Evolutionary conservation across 2,888 invertebrate species (phyloP).

Genomic region (Selenia dentaria): DNA sequence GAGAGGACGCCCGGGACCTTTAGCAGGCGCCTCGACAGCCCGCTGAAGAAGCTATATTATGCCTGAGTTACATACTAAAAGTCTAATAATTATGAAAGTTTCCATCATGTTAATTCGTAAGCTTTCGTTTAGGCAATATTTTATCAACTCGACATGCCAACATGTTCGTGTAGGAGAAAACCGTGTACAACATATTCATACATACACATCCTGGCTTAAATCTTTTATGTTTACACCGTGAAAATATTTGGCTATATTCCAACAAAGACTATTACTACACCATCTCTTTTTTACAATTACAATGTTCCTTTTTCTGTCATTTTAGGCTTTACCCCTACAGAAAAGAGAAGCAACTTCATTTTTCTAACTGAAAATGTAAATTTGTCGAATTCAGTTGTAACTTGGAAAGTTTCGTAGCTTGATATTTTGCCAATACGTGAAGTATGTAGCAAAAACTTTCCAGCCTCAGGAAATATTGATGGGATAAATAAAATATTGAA

Average conservation of each 20-base stretch:
- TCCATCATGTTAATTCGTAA: no score
- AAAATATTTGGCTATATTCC: slow-evolving; percentile 39
- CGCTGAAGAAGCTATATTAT: no score
- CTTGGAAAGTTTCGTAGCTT: slow-evolving; percentile 35
- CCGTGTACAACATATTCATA: slow-evolving; percentile 7
- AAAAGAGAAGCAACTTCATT: neutral
- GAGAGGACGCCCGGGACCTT: no score
- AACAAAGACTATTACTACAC: slow-evolving; percentile 31
- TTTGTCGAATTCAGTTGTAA: slow-evolving; percentile 22
- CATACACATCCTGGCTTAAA: slow-evolving; percentile 27
- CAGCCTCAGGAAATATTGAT: slow-evolving; percentile 25
- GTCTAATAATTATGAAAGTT: no score
- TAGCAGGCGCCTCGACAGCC: no score
- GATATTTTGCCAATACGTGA: slow-evolving; percentile 41
- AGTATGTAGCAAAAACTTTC: slow-evolving; percentile 27
- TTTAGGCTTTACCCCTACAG: neutral
- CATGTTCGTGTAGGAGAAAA: neutral
- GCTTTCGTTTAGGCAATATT: neutral
- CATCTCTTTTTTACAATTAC: slow-evolving; percentile 7
- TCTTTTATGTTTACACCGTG: slow-evolving; percentile 33
- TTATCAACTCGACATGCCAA: neutral
- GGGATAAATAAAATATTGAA: slow-evolving; percentile 26
- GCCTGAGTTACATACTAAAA: no score
- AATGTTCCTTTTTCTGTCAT: neutral
- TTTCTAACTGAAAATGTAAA: slow-evolving; percentile 6